Evolutionary conservation across 2,888 invertebrate species (phyloP), one percentile per base, ranked within the genome.

Genomic region (Lobophora halterata): DNA sequence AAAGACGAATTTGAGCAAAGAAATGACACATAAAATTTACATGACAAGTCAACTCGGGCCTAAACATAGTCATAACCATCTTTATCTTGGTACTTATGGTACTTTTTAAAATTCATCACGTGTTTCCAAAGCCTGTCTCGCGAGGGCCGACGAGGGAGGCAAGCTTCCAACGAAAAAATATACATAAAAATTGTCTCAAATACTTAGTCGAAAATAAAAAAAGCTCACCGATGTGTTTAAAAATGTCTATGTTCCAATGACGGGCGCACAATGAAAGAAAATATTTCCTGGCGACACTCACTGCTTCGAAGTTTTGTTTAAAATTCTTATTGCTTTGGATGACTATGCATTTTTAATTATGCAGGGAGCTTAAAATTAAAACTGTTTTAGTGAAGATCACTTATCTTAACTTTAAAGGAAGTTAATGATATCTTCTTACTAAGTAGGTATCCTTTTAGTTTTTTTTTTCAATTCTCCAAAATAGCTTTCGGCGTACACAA

Each of bases 41-140:
- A 79, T 79, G 71, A 79, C 74, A 78, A 72, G 61, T 58, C 63
- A 67, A 71, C 71, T 70, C 62, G 69, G 59, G 55, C 58, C 56
- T 70, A 67, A n/a, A 75, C 73, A 70, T 70, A 74, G 71, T 61
- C 70, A 73, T 73, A 74, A 68, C 69, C 66, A 67, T 65, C 66
- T 70, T 65, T 63, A 71, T 58, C 71, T 72, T 65, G 59, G 60
- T 56, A 68, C 65, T 65, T 63, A 71, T 62, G 49, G 60, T 49
- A 70, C 73, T 71, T 75, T 75, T 86, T 83, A 76, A 81, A 83
- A 86, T 85, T 82, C 83, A 81, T 78, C 80, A 77, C 80, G 54
- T 75, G 78, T 76, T 57, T 54, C 55, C 51, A 58, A 68, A 71
- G 61, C 57, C 64, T 49, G 56, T 59, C 53, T 67, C 65, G 52